Evolutionary conservation across 2,797 vertebrate species (phyloP).

Genomic region (Sylvilagus floridanus): DNA sequence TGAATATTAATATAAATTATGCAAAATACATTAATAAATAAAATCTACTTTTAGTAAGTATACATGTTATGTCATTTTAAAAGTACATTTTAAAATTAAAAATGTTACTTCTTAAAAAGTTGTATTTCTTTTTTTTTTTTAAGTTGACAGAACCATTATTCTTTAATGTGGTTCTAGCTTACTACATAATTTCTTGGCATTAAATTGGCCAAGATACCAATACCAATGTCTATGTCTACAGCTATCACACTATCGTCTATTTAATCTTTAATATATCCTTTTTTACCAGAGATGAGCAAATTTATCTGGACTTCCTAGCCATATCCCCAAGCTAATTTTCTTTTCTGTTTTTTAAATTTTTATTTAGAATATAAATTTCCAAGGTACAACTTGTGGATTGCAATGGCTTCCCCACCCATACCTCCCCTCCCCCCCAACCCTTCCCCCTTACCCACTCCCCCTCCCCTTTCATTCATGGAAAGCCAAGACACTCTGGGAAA

Average conservation of each 20-base stretch:
- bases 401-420: too few species aligned
- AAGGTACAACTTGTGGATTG: too few species aligned
- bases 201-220: background rate
- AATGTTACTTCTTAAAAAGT: background rate
- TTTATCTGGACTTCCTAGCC: background rate
- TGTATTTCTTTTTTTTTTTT: background rate
- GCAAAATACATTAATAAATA: background rate
- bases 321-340: background rate
- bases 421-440: too few species aligned
- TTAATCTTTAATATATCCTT: background rate
- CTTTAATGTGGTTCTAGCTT: background rate
- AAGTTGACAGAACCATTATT: background rate
- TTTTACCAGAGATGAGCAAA: constrained; percentile 18
- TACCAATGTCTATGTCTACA: background rate
- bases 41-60: background rate
- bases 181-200: background rate
- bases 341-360: too few species aligned
- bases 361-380: too few species aligned
- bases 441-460: too few species aligned
- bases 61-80: background rate
- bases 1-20: background rate
- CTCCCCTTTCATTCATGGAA: too few species aligned
- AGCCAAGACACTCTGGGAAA: too few species aligned
- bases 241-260: background rate
- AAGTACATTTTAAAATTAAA: background rate